phyloP scores from a whole-genome alignment of 2,888 invertebrate species.

The Amblyjoppa fuscipennis region DNA sequence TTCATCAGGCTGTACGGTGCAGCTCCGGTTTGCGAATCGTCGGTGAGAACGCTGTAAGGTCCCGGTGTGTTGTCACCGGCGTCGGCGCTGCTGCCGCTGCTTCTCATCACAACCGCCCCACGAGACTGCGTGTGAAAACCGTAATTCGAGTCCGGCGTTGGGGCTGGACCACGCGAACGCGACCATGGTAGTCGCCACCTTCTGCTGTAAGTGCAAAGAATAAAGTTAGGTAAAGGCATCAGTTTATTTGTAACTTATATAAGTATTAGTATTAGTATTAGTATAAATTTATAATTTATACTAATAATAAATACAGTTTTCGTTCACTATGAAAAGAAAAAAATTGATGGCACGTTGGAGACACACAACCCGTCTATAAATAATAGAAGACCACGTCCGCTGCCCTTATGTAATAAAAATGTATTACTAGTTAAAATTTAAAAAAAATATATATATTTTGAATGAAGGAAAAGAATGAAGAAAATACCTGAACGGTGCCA shows the following conservation, averaged over 20 bases:
- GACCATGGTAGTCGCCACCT: constrained; percentile 85
- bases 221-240: not conserved
- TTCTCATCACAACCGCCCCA: constrained; percentile 67
- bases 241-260: no score
- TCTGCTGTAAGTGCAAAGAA: constrained; percentile 71
- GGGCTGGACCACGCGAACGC: constrained; percentile 82
- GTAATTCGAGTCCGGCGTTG: constrained; percentile 92
- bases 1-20: constrained; percentile 88
- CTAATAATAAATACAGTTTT: no score
- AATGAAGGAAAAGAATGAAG: not conserved
- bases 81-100: constrained; percentile 78
- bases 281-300: no score
- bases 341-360: no score
- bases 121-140: constrained; percentile 86
- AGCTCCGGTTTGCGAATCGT: constrained; percentile 82
- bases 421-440: no score
- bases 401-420: no score
- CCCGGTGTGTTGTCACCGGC: constrained; percentile 72
- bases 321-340: no score
- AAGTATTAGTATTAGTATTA: no score
- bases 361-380: no score
- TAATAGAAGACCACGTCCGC: no score
- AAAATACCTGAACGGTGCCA: constrained; percentile 82
- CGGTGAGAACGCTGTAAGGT: constrained; percentile 70
- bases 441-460: not conserved